Base-by-base conservation (phyloP, 2,797 vertebrate genomes). In the Danio aesculapii region DNA sequence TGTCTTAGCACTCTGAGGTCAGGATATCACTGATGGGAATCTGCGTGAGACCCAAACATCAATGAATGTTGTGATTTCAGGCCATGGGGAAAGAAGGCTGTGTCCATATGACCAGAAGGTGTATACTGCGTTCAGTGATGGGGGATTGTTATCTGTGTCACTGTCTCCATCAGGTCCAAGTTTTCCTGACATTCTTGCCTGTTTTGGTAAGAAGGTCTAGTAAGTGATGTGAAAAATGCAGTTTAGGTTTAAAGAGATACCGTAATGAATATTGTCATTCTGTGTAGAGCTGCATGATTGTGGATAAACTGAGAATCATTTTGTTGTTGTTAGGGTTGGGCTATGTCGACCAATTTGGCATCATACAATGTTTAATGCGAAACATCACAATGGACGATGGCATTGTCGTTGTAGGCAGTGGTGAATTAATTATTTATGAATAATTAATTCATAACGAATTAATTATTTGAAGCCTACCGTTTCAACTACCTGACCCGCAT, bases 21-120 rank as follows among this genome's bases (percentile, higher is more conserved):
- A 75, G 39, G 67, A 59, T 75, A 80, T 81, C 73, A 46, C 57
- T 80, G 77, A 80, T 80, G 73, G 69, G 39, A 74, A 81, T 81
- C 83, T 81, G 67, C 57, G 16, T 52, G 70, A 75, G 71, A 17
- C 55, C 64, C 68, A 44, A 59, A 66, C 74, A 77, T 78, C 74
- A 72, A n/a, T 21, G 30, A 57, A 43, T 70, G 73, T 46, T 69
- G 75, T 66, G 71, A 75, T 77, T 55, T 61, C 19, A 75, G 53
- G 43, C 14, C 46, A 58, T 16, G 19, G 57, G 47, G 17, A 21
- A 71, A 64, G 59, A 69, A 21, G 70, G 12, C 77, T 7, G 41
- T 50, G 77, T 49, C 55, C 75, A 10, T 50, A 47, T 68, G 19
- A 21, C 49, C 59, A 43, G n/a, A 43, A 80, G 62, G 16, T n/a